Evolutionary conservation across 1,140 invertebrate species (phyloP), one percentile per base, ranked within the genome.

Genomic region (Drosophila trapezifrons): DNA sequence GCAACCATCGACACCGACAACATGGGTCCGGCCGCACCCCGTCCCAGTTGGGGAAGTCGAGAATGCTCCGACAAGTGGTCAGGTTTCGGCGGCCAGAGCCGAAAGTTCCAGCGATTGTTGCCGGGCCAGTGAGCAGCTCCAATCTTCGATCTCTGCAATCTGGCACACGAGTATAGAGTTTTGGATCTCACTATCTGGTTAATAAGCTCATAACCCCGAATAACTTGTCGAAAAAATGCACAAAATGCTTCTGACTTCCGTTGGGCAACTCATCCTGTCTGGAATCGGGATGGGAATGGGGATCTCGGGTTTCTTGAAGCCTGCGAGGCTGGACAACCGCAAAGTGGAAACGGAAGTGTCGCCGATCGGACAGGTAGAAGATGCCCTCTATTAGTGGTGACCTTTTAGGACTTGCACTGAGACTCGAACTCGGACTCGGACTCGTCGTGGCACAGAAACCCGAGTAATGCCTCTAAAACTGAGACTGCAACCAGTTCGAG

Each of bases 261-360:
- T 70, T 66, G 42, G 59, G 46, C 45, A 60, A 66, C 58, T 86
- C 78, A 76, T 78, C 75, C 80, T 70, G 71, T 22, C 43, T 46
- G 70, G 25, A 7, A 76, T 80, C 69, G 47, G 22, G 13, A 49
- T 69, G 52, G 66, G 66, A 29, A 65, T 51, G 37, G 57, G 17
- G 15, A 57, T 74, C 78, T 80, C 51, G 55, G 51, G 59, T 62
- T 76, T 45, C 77, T 59, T 42, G 43, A 55, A 57, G 43, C 49
- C 52, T 58, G 3, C 35, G 82, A 76, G 72, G 71, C 77, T 73
- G 64, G 83, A 32, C 69, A 51, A 90, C 87, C 87, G 83, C 87
- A 90, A 90, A 90, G 82, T 90, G 87, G 87, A 90, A 90, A 87
- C 87, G 87, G 87, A 90, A 90, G 87, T 90, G 79, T 82, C 73